These are phyloP conservation scores for Periophthalmodon schlosseri DNA, from an alignment of 2,113 vertebrate genomes.

Conservation along the genomic window DNA sequence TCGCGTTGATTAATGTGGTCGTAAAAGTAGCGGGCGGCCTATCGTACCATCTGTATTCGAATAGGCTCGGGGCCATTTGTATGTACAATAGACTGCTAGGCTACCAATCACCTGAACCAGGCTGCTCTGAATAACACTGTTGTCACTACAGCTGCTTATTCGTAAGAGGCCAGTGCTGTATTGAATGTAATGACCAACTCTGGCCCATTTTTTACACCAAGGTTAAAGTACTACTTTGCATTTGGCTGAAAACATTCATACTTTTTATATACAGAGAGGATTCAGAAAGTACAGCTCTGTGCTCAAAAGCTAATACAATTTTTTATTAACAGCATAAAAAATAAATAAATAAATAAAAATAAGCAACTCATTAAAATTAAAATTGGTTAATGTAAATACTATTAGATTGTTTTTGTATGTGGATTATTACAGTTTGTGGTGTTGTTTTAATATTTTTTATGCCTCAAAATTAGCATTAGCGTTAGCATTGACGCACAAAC, in stretches of 20 bases:
- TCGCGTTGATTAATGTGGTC: slow-evolving; percentile 9
- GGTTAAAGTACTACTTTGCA: slow-evolving; percentile 1
- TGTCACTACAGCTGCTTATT: background rate
- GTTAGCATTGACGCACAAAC: too few relatives aligned
- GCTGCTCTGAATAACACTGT: background rate
- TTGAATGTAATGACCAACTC: background rate
- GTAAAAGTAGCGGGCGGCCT: slow-evolving; percentile 7
- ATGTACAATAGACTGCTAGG: background rate
- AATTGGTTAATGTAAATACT: too few relatives aligned
- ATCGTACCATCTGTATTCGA: background rate
- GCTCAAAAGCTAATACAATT: too few relatives aligned
- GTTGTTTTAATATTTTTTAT: too few relatives aligned
- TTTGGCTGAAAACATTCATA: background rate
- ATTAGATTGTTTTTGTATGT: too few relatives aligned
- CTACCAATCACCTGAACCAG: background rate
- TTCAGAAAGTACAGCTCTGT: too few relatives aligned
- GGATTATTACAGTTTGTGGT: too few relatives aligned
- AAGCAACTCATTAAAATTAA: too few relatives aligned
- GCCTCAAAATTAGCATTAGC: too few relatives aligned
- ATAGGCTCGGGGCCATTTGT: background rate
- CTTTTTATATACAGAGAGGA: background rate
- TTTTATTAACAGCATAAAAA: too few relatives aligned
- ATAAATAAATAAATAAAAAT: too few relatives aligned
- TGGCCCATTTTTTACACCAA: background rate
- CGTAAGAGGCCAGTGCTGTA: background rate